Percentiles rank a stretch among this genome's conserved stretches.
Conservation (phyloP, 2,113 vertebrate species). For the Lutjanus erythropterus region DNA sequence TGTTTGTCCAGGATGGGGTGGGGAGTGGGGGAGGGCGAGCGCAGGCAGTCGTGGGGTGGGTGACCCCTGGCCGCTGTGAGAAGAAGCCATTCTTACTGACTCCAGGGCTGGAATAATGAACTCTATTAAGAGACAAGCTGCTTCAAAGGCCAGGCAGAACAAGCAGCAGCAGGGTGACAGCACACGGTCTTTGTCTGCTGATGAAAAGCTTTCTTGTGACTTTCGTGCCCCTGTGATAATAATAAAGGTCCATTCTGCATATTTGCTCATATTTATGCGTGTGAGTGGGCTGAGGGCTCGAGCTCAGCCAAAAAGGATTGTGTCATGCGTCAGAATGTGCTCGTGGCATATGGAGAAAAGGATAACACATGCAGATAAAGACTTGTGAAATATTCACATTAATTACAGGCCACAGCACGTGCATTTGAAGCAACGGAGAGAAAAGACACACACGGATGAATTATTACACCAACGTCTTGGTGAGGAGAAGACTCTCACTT, state of each 20-base stretch:
- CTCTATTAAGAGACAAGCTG: conserved; percentile 77
- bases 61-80: conserved; percentile 76
- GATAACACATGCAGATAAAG: conserved; percentile 46
- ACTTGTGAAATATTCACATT: conserved; percentile 49
- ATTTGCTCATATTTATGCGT: conserved; percentile 64
- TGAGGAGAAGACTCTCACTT: conserved; percentile 72
- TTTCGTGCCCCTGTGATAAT: conserved; percentile 64
- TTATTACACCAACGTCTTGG: conserved; percentile 42
- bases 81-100: conserved; percentile 75
- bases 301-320: conserved; percentile 39
- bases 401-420: conserved; percentile 31
- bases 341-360: conserved; percentile 43
- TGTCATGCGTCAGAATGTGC: conserved; percentile 52
- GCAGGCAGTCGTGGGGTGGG: conserved; percentile 62
- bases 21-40: conserved; percentile 11
- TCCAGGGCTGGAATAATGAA: conserved; percentile 78
- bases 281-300: conserved; percentile 50
- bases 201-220: conserved; percentile 81
- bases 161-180: conserved; percentile 69
- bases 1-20: conserved; percentile 72
- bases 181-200: conserved; percentile 75
- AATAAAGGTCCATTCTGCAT: conserved; percentile 72
- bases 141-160: conserved; percentile 77
- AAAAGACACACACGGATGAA: conserved; percentile 20
- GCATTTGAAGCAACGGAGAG: conserved; percentile 30